Evolutionary conservation across 2,888 invertebrate genomes (phyloP).

Genomic region (Drosophila meridiana): DNA sequence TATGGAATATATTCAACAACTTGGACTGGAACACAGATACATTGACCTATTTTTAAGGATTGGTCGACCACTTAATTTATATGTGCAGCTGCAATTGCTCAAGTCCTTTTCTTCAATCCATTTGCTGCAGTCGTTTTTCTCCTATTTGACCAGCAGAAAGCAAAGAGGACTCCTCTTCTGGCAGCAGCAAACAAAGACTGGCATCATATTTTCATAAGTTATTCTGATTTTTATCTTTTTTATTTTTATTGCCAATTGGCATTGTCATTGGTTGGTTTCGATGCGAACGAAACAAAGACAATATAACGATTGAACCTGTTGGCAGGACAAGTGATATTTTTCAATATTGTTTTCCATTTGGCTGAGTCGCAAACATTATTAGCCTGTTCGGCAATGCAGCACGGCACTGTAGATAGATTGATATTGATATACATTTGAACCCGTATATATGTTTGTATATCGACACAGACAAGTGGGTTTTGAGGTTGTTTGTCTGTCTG

Average conservation of each 20-base stretch:
- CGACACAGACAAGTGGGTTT: not conserved
- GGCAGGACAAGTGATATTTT: conserved; percentile 36
- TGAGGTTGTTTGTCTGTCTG: not conserved
- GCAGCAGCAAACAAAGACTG: not conserved
- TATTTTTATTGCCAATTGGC: not conserved
- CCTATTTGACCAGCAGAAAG: not conserved
- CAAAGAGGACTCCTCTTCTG: not conserved
- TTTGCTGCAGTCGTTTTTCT: not conserved
- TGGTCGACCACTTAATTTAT: not conserved
- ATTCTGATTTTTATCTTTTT: not conserved
- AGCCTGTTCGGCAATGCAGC: conserved; percentile 43
- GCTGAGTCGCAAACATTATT: conserved; percentile 71
- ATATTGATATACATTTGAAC: not conserved
- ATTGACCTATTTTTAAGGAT: not conserved
- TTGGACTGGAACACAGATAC: not conserved
- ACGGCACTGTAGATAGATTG: not conserved
- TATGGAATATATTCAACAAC: not conserved
- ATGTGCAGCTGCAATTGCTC: not conserved
- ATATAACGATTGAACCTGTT: conserved; percentile 25
- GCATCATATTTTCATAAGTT: not conserved
- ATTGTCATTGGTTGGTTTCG: not conserved
- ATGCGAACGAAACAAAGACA: not conserved
- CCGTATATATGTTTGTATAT: not conserved
- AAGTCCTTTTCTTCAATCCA: not conserved
- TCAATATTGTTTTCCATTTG: conserved; percentile 66